Evolutionary conservation across 2,888 invertebrate species (phyloP).

Genomic region (Gryllus longicercus): DNA sequence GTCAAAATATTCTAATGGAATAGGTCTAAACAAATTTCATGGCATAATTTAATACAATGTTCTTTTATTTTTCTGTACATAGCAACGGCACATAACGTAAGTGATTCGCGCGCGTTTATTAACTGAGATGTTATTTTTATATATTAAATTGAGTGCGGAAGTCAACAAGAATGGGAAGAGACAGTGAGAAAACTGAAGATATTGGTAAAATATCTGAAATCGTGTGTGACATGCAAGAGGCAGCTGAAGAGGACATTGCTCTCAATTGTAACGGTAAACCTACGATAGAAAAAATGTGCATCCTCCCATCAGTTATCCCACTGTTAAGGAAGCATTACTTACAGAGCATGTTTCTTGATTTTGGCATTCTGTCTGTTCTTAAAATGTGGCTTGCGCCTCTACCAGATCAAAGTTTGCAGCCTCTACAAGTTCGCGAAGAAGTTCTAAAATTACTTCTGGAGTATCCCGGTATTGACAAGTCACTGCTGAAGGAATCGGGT

Average conservation of each 20-base stretch:
- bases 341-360: constrained; percentile 92
- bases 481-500: constrained; percentile 88
- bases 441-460: constrained; percentile 75
- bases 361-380: constrained; percentile 82
- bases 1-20: too few species aligned
- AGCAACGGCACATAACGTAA: too few species aligned
- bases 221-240: neutral
- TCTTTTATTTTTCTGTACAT: too few species aligned
- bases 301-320: constrained; percentile 83
- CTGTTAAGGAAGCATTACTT: constrained; percentile 93
- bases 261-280: constrained; percentile 56
- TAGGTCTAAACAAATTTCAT: too few species aligned
- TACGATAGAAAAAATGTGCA: constrained; percentile 86
- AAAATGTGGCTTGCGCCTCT: constrained; percentile 98
- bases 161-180: neutral
- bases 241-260: neutral
- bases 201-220: neutral
- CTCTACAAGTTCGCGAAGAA: constrained; percentile 84
- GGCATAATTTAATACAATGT: too few species aligned
- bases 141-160: too few species aligned
- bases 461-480: constrained; percentile 87
- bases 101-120: too few species aligned
- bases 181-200: neutral
- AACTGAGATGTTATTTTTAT: too few species aligned
- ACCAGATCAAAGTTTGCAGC: constrained; percentile 93